Evolutionary conservation across 1,140 invertebrate species (phyloP).

Genomic region (Daktulosphaira vitifoliae): DNA sequence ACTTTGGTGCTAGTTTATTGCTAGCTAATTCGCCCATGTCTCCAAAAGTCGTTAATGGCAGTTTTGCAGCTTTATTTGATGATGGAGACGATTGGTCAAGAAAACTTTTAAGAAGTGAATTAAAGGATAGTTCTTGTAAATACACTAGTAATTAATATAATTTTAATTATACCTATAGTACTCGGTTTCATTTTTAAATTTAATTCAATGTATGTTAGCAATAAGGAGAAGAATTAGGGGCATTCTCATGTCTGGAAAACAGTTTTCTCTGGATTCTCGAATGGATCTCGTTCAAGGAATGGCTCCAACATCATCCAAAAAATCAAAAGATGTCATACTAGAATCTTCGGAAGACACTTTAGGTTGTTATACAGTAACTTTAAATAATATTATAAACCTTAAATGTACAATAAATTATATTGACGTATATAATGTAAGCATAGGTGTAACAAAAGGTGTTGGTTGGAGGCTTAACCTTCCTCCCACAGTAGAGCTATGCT

Average conservation of each 20-base stretch:
- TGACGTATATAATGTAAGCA: too few species aligned
- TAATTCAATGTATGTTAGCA: not conserved
- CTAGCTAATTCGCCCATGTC: constrained; percentile 92
- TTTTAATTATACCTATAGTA: constrained; percentile 1
- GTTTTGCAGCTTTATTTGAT: constrained; percentile 91
- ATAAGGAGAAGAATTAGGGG: constrained; percentile 61
- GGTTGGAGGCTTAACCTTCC: too few species aligned
- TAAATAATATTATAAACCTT: too few species aligned
- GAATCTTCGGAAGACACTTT: not conserved
- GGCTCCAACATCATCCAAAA: constrained; percentile 5
- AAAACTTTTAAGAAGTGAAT: constrained; percentile 52
- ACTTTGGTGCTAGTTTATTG: constrained; percentile 86
- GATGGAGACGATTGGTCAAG: constrained; percentile 68
- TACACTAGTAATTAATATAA: constrained; percentile 40
- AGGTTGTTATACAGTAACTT: not conserved
- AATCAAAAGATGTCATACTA: not conserved
- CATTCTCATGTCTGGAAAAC: constrained; percentile 69
- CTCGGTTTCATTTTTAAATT: not conserved
- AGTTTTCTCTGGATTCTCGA: constrained; percentile 81
- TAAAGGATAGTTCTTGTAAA: constrained; percentile 69
- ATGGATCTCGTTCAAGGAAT: constrained; percentile 71
- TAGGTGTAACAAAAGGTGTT: too few species aligned
- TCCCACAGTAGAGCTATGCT: too few species aligned
- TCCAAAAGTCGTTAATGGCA: constrained; percentile 93
- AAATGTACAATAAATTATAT: too few species aligned